A percentile compares a stretch with the other conserved stretches of the same genome.
Conservation (phyloP, 2,797 vertebrate genomes). For the Fundulus diaphanus region DNA sequence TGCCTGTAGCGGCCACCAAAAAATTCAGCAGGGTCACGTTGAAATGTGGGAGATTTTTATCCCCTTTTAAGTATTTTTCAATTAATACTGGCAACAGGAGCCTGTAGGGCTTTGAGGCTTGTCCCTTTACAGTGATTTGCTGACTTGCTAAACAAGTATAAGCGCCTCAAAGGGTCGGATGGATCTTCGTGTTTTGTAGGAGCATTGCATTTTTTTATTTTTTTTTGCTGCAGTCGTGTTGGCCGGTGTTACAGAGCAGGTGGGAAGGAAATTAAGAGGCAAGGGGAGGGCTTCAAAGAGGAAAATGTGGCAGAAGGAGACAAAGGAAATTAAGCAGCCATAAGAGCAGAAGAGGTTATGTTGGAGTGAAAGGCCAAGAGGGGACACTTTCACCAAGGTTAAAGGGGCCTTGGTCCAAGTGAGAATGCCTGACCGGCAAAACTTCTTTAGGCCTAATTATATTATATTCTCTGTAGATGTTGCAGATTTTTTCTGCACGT, state of each 20-base stretch:
- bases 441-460: not conserved
- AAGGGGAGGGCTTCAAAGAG: slow-evolving; percentile 33
- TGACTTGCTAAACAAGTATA: slow-evolving; percentile 45
- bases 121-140: slow-evolving; percentile 28
- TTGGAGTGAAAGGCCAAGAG: not conserved
- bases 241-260: not conserved
- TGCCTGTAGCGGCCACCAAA: slow-evolving; percentile 45
- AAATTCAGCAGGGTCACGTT: slow-evolving; percentile 31
- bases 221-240: slow-evolving; percentile 28
- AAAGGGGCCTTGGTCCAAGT: not conserved
- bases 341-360: not conserved
- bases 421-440: not conserved
- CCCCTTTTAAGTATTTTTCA: slow-evolving; percentile 37
- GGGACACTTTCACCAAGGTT: not conserved
- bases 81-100: slow-evolving; percentile 40
- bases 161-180: slow-evolving; percentile 23
- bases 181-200: slow-evolving; percentile 17
- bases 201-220: too few species aligned
- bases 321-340: slow-evolving; percentile 10
- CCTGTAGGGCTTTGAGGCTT: slow-evolving; percentile 23
- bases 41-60: slow-evolving; percentile 18
- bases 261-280: slow-evolving; percentile 7
- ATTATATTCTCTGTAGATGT: not conserved
- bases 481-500: not conserved
- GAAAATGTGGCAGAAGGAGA: slow-evolving; percentile 18